phyloP scores from a whole-genome alignment of 2,888 invertebrate genomes.

The Aleiodes leptofemur region DNA sequence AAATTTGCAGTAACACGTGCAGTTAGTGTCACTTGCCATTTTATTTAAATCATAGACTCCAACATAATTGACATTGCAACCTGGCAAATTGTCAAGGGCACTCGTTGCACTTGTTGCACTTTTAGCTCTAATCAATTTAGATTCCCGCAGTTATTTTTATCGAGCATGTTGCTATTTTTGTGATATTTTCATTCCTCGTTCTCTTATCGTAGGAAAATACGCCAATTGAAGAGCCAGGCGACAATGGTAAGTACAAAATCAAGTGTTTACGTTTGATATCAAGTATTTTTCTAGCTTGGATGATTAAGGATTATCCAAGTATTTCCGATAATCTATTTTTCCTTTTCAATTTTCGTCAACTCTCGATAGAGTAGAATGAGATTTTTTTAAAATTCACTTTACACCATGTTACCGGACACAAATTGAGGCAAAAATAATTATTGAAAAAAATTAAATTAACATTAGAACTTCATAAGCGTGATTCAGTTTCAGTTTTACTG shows the following conservation, averaged over 20 bases:
- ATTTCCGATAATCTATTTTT: too few species aligned
- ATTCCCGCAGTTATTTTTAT: constrained; percentile 23
- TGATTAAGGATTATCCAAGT: neutral
- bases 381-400: too few species aligned
- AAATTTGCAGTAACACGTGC: neutral
- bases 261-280: constrained; percentile 1
- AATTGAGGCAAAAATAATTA: neutral
- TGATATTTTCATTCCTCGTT: constrained; percentile 38
- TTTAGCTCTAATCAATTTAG: neutral
- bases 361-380: too few species aligned
- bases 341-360: too few species aligned
- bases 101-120: neutral
- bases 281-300: neutral
- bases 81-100: constrained; percentile 23
- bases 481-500: too few species aligned
- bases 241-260: constrained; percentile 80
- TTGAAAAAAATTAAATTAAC: neutral
- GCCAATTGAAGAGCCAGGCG: constrained; percentile 86
- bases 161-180: constrained; percentile 44
- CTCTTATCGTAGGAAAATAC: constrained; percentile 85
- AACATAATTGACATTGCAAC: constrained; percentile 44
- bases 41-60: constrained; percentile 20
- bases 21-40: neutral
- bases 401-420: too few species aligned
- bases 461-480: too few species aligned